Percentiles rank a stretch among this genome's conserved stretches.
These are phyloP conservation scores for Gnathonemus longibarbis DNA, from an alignment of 2,113 vertebrate genomes.

Conservation along the genomic window DNA sequence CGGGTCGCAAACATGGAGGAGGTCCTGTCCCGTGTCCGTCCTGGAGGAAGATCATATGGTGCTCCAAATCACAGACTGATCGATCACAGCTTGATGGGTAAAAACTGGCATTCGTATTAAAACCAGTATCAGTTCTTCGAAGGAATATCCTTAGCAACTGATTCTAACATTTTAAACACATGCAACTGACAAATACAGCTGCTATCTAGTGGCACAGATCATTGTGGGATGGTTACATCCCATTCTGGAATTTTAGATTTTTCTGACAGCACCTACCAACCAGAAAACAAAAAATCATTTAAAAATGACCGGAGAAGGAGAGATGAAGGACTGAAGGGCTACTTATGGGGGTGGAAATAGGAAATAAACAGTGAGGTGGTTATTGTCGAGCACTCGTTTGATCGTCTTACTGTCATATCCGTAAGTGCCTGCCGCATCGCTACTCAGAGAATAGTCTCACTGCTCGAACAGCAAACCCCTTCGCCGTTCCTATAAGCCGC, in stretches of 20 bases:
- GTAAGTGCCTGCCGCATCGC: neutral
- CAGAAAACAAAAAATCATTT: neutral
- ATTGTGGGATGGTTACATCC: neutral
- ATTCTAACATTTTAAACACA: neutral
- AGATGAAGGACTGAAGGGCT: neutral
- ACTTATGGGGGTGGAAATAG: neutral
- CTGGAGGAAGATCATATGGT: neutral
- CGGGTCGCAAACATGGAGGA: fast-evolving
- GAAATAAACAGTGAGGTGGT: neutral
- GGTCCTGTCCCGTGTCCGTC: neutral
- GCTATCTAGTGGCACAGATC: neutral
- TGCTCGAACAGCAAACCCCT: neutral
- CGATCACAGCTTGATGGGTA: neutral
- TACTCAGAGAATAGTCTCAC: neutral
- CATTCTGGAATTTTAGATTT: neutral
- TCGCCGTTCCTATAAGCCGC: neutral
- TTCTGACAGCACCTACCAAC: neutral
- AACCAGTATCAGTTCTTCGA: neutral
- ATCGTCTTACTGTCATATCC: neutral
- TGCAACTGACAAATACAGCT: neutral
- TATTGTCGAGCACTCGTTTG: neutral
- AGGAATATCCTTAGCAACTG: neutral
- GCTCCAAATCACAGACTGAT: neutral
- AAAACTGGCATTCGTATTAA: neutral
- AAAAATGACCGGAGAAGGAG: neutral